Conservation (phyloP, 1,140 invertebrate species). For the Aleiodes sp. region DNA sequence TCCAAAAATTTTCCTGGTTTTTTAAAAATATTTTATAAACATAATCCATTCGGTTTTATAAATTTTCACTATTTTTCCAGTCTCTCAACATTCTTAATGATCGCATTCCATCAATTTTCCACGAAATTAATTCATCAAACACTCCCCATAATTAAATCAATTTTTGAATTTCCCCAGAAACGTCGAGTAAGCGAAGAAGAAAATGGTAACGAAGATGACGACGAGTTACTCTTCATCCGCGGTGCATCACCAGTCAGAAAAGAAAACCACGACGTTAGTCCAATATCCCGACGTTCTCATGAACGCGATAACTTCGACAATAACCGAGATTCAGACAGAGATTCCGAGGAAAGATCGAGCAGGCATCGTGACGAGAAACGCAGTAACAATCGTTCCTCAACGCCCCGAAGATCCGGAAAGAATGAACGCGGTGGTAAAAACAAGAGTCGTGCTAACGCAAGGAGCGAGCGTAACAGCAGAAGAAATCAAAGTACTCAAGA, state of each 20-base stretch:
- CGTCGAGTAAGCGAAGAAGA: constrained; percentile 61
- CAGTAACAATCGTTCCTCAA: constrained; percentile 50
- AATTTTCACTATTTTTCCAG: too few species aligned
- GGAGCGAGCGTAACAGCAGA: constrained; percentile 55
- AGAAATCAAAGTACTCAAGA: constrained; percentile 58
- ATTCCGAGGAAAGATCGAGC: constrained; percentile 51
- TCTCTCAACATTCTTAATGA: too few species aligned
- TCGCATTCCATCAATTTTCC: too few species aligned
- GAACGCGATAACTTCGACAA: constrained; percentile 60
- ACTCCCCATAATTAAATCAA: too few species aligned
- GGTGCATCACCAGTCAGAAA: constrained; percentile 71
- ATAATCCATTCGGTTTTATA: too few species aligned
- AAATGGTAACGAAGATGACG: constrained; percentile 76
- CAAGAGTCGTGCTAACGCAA: constrained; percentile 45
- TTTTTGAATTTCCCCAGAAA: constrained; percentile 46
- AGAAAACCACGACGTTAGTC: constrained; percentile 49
- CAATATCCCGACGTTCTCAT: constrained; percentile 10
- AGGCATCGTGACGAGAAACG: constrained; percentile 54
- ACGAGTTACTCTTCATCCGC: constrained; percentile 80
- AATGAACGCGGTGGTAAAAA: constrained; percentile 56
- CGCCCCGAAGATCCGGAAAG: constrained; percentile 43
- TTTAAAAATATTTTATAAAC: too few species aligned
- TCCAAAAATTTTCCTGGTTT: too few species aligned
- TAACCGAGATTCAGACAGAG: constrained; percentile 48
- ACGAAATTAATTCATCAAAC: too few species aligned